These are phyloP conservation scores for Hydra vulgaris DNA, from an alignment of 30 jellyfish, hydroid and myxozoan genomes.

Conservation along the genomic window DNA sequence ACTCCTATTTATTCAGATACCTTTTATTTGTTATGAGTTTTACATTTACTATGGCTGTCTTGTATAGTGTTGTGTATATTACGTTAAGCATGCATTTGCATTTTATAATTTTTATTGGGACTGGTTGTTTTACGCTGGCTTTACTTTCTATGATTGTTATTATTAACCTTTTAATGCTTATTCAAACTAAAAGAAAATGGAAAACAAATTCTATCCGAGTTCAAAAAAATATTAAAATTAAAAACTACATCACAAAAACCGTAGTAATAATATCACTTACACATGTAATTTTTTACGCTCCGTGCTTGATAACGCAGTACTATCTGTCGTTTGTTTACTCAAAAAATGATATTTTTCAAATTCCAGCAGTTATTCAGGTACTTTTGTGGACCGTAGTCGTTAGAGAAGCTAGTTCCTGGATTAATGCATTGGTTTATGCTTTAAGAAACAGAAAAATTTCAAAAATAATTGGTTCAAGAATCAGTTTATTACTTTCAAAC, in stretches of 20 bases:
- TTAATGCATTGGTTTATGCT: background rate
- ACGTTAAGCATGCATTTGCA: background rate
- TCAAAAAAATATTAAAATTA: too few species aligned
- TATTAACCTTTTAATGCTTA: background rate
- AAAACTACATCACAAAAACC: background rate
- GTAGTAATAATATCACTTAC: background rate
- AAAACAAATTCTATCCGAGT: background rate
- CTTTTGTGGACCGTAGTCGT: background rate
- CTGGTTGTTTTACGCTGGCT: background rate
- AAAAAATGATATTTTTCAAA: background rate
- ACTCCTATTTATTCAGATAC: background rate
- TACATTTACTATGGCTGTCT: background rate
- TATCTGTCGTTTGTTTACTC: background rate
- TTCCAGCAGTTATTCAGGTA: background rate
- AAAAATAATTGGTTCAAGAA: too few species aligned
- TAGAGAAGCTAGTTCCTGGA: background rate
- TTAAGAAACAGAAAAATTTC: background rate
- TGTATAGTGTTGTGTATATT: background rate
- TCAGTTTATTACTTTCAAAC: background rate
- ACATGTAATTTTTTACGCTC: background rate
- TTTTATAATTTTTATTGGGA: background rate
- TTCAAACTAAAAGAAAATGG: background rate
- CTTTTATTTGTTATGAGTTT: too few species aligned
- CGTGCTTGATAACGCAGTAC: background rate
- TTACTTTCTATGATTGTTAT: background rate